These are phyloP conservation scores for Tympanuchus pallidicinctus DNA, from an alignment of 2,113 vertebrate species.

Conservation along the genomic window DNA sequence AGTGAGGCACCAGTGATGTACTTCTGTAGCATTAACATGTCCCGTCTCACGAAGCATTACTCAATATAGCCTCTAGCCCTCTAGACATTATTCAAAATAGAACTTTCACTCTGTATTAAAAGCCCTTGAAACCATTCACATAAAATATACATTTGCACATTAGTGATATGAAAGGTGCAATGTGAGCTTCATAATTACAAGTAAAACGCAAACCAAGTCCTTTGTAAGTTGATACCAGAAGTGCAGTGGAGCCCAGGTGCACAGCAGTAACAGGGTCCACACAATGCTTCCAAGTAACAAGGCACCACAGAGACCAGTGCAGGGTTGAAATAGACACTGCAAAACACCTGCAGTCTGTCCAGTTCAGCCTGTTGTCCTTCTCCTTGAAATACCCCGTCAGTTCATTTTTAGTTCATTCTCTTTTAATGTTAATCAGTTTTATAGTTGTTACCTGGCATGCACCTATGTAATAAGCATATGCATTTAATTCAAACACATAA, in stretches of 20 bases:
- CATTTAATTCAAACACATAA: not conserved
- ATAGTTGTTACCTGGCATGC: not conserved
- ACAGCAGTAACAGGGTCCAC: not conserved
- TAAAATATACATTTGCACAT: not conserved
- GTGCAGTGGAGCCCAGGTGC: not conserved
- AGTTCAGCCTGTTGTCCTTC: not conserved
- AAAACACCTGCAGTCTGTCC: not conserved
- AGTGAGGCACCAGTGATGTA: fast-evolving
- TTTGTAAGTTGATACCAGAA: not conserved
- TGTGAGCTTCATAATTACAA: not conserved
- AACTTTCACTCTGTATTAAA: not conserved
- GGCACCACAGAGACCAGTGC: fast-evolving
- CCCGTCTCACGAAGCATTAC: not conserved
- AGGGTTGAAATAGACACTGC: fast-evolving
- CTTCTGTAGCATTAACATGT: fast-evolving
- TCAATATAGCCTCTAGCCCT: not conserved
- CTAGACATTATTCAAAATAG: not conserved
- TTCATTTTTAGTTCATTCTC: fast-evolving
- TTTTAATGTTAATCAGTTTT: not conserved
- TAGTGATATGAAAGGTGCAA: not conserved
- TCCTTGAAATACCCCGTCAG: fast-evolving
- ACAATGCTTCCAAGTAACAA: not conserved
- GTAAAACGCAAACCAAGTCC: not conserved
- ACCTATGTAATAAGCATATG: not conserved
- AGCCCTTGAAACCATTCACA: not conserved